Evolutionary conservation across 2,888 invertebrate species (phyloP), one percentile per base, ranked within the genome.

Genomic region (Trissonchulus sp.): DNA sequence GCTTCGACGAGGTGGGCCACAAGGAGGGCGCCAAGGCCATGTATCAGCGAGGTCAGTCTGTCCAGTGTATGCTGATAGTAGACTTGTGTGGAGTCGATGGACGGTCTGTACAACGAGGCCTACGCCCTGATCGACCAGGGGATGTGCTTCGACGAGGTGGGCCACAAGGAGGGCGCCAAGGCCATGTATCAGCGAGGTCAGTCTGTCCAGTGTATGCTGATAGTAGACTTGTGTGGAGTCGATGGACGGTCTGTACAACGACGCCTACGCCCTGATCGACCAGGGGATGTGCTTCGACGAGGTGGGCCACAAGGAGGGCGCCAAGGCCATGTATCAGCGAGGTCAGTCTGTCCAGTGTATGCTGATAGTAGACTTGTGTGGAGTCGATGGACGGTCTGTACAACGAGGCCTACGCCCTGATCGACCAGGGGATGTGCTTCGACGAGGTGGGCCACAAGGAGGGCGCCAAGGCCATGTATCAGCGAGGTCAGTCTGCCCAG

Each of bases 11-110:
- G 75, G 79, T 80, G 30, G 77, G 78, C 36, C 63, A 74, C n/a
- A n/a, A 30, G 79, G 79, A 79, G n/a, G 81, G 80, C 62, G 81
- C 82, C 2, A 65, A 80, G 63, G 72, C 77, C 30, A 82, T 83
- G 83, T 91, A 91, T 82, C 88, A 88, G 78, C 84, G 87, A 80
- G 89, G 90, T n/a, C n/a, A n/a, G n/a, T n/a, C n/a, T n/a, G n/a
- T n/a, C n/a, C n/a, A n/a, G n/a, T n/a, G n/a, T n/a, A n/a, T n/a
- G n/a, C n/a, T n/a, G n/a, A n/a, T n/a, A n/a, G n/a, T n/a, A n/a
- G n/a, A n/a, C n/a, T n/a, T n/a, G n/a, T n/a, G n/a, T n/a, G n/a
- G n/a, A n/a, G n/a, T n/a, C n/a, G n/a, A 69, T 77, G n/a, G 80
- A 81, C 69, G 76, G 78, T 1, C 69, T 80, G 18, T 81, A 81